phyloP scores from a whole-genome alignment of 1,140 invertebrate genomes.

The Habropoda laboriosa region DNA sequence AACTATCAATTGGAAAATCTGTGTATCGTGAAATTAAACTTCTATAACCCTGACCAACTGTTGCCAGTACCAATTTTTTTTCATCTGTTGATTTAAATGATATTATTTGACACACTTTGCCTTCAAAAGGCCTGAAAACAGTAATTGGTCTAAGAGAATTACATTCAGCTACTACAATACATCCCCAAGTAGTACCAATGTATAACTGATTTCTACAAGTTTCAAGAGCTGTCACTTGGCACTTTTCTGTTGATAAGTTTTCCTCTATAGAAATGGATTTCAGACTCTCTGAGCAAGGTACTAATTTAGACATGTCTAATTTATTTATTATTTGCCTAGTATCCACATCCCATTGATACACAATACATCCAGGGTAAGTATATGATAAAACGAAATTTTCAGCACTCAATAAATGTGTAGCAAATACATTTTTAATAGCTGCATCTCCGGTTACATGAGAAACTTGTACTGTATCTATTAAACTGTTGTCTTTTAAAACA shows the following conservation, averaged over 20 bases:
- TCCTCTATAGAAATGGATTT: constrained; percentile 96
- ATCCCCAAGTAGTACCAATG: constrained; percentile 96
- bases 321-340: constrained; percentile 88
- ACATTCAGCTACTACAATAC: constrained; percentile 92
- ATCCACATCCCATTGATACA: constrained; percentile 91
- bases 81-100: constrained; percentile 77
- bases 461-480: constrained; percentile 72
- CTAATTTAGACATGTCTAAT: constrained; percentile 94
- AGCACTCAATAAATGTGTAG: constrained; percentile 75
- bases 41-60: constrained; percentile 92
- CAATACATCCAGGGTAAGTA: constrained; percentile 89
- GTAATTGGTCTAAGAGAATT: constrained; percentile 91
- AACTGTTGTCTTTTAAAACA: constrained; percentile 79
- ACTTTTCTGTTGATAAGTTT: constrained; percentile 89
- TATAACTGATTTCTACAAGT: constrained; percentile 88
- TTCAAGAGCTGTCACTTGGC: constrained; percentile 91
- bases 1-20: constrained; percentile 81
- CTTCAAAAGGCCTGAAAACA: constrained; percentile 94
- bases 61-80: constrained; percentile 85
- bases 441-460: constrained; percentile 68
- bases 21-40: constrained; percentile 89
- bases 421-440: constrained; percentile 75
- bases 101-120: constrained; percentile 85
- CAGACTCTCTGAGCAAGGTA: constrained; percentile 94
- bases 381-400: constrained; percentile 89